phyloP scores from a whole-genome alignment of 2,797 vertebrate genomes.

The Danio choprae region DNA sequence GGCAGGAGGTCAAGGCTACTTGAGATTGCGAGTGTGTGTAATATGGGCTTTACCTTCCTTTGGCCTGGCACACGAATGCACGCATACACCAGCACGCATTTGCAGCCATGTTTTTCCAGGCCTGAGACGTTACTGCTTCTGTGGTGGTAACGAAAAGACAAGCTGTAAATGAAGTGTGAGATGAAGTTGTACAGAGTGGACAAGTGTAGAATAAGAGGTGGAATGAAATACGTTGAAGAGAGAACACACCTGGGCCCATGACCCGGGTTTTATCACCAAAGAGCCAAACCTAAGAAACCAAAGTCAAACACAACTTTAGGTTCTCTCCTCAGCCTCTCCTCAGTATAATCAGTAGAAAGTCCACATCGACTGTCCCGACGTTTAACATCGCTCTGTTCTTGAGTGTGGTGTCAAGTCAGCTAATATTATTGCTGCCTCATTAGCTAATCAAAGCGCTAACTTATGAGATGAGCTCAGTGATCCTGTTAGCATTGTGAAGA shows the following conservation, averaged over 20 bases:
- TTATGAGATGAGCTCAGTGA: slow-evolving; percentile 59
- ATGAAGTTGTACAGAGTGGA: not conserved
- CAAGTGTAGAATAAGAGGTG: not conserved
- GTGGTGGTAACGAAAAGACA: slow-evolving; percentile 43
- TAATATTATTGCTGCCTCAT: slow-evolving; percentile 60
- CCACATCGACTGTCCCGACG: not conserved
- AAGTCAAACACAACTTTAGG: slow-evolving; percentile 55
- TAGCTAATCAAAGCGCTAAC: slow-evolving; percentile 69
- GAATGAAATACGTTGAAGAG: slow-evolving; percentile 42
- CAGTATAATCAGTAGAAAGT: slow-evolving; percentile 7
- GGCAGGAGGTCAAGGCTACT: slow-evolving; percentile 69
- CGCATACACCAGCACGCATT: slow-evolving; percentile 9
- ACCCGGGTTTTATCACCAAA: slow-evolving; percentile 54
- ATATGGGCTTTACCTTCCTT: slow-evolving; percentile 53
- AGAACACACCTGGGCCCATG: slow-evolving; percentile 48
- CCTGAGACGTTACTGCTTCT: not conserved
- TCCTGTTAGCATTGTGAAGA: slow-evolving; percentile 63
- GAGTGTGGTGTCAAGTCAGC: slow-evolving; percentile 62
- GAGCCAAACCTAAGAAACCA: slow-evolving; percentile 35
- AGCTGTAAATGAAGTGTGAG: slow-evolving; percentile 28
- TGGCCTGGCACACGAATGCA: slow-evolving; percentile 9
- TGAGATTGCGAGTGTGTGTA: slow-evolving; percentile 60
- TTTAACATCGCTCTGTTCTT: slow-evolving; percentile 42
- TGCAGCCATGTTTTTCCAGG: slow-evolving; percentile 27
- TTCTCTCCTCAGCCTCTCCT: not conserved